Base-by-base conservation (phyloP, 2,888 invertebrate genomes). In the Eristalis tenax region DNA sequence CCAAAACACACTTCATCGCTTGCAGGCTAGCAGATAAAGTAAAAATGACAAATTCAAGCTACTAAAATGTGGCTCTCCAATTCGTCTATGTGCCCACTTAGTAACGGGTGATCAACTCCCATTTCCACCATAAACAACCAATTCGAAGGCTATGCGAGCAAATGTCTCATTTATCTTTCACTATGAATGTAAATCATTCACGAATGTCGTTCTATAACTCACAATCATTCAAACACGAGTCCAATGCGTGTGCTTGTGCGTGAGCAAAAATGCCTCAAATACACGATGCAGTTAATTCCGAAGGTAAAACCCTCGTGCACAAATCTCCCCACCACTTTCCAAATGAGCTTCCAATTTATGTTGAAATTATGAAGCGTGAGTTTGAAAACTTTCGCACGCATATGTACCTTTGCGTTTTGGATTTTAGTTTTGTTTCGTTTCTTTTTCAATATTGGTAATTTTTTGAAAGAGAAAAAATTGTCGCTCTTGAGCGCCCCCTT, bases 91-190 rank as follows among this genome's bases (percentile, higher is more conserved):
- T 23, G 22, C 32, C 57, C 35, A 68, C 35, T 57, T 57, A 57
- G 35, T 69, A 35, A 57, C 57, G n/a, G 8, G 15, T 57, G 35
- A 22, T 35, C 22, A 18, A 56, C 22, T 50, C 23, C 22, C 50
- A 50, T 18, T 18, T 50, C 4, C 13, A 1, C 35, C 23, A 63
- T 38, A 69, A 77, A 77, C n/a, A 23, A 40, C 43, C 15, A 77
- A 50, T 63, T 28, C 74, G 57, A 32, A 15, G 23, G 64, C 50
- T 64, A 65, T 71, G 66, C 65, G 70, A 59, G 59, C 65, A 71
- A 82, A 71, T 71, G 76, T 76, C 76, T 82, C 82, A 76, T 76
- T 82, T 76, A 66, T 82, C 61, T 70, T 76, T 76, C 13, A 4
- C 22, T 59, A 35, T 57, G n/a, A 35, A 59, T 57, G 65, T 82